These are phyloP conservation scores for Mugil cephalus DNA, from an alignment of 2,113 vertebrate species.

Conservation along the genomic window DNA sequence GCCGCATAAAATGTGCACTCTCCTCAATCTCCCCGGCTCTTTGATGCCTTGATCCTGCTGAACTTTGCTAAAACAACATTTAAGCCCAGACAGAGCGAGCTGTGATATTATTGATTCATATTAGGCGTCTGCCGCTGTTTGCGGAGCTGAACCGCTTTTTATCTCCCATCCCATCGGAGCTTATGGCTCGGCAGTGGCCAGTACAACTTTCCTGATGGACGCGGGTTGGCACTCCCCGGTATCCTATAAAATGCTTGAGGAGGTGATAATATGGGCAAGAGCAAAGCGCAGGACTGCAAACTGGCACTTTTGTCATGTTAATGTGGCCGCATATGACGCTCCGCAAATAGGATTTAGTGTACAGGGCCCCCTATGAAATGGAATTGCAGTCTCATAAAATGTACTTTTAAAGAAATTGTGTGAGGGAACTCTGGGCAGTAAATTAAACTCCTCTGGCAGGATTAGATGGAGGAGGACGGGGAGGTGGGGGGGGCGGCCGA, in stretches of 20 bases:
- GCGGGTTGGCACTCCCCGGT: constrained; percentile 55
- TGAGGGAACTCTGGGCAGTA: constrained; percentile 81
- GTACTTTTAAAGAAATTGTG: constrained; percentile 86
- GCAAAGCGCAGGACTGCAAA: constrained; percentile 72
- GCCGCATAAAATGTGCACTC: constrained; percentile 21
- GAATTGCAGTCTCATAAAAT: constrained; percentile 86
- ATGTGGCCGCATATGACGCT: constrained; percentile 80
- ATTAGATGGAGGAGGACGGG: constrained; percentile 74
- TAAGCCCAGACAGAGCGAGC: constrained; percentile 27
- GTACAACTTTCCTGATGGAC: constrained; percentile 70
- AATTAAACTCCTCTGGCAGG: constrained; percentile 84
- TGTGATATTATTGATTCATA: constrained; percentile 63
- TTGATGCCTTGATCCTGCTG: constrained; percentile 47
- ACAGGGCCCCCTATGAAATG: constrained; percentile 79
- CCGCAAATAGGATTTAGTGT: constrained; percentile 86
- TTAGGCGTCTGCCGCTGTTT: constrained; percentile 54
- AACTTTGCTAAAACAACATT: constrained; percentile 64
- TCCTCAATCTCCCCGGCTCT: constrained; percentile 10
- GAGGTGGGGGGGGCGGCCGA: constrained; percentile 48
- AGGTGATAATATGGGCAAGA: constrained; percentile 75
- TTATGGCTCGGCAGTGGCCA: constrained; percentile 40
- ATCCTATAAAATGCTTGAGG: constrained; percentile 74
- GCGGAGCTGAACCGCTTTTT: constrained; percentile 51
- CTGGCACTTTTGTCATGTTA: constrained; percentile 84
- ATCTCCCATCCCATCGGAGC: constrained; percentile 59